These are phyloP conservation scores for Hetaerina titia DNA, from an alignment of 2,888 invertebrate species.

Conservation along the genomic window DNA sequence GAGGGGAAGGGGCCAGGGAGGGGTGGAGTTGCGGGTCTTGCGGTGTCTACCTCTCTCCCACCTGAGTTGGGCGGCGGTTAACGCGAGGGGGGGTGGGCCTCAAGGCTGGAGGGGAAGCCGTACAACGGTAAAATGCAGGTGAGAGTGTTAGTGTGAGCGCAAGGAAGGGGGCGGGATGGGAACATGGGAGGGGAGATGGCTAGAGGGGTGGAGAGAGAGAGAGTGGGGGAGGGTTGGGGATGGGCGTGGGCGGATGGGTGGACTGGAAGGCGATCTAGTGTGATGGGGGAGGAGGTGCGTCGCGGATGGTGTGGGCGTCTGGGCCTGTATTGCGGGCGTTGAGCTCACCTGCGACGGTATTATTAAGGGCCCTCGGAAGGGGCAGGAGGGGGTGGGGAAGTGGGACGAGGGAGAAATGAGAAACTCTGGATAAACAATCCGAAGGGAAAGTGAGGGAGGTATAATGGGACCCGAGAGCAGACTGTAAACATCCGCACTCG, in stretches of 20 bases:
- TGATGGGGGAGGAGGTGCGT: too few species aligned
- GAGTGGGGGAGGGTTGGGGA: background rate
- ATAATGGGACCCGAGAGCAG: background rate
- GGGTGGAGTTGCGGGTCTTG: background rate
- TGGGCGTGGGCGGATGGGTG: background rate
- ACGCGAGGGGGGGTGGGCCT: background rate
- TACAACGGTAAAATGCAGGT: conserved; percentile 51
- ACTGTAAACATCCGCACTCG: conserved; percentile 12
- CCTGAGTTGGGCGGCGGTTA: background rate
- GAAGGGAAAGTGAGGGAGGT: background rate
- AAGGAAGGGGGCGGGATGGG: background rate
- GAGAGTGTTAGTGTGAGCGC: background rate
- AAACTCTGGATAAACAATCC: background rate
- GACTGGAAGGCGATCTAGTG: background rate
- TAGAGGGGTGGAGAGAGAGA: background rate
- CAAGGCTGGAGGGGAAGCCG: conserved; percentile 49
- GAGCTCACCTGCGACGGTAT: background rate
- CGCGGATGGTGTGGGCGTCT: background rate
- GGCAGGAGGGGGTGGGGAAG: background rate
- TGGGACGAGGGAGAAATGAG: background rate
- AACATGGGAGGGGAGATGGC: background rate
- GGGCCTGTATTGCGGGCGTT: background rate
- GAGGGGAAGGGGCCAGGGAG: background rate
- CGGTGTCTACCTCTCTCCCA: conserved; percentile 29
- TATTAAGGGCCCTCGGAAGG: background rate